Conservation (phyloP, 2,888 invertebrate genomes). For the Chalcis sispes region DNA sequence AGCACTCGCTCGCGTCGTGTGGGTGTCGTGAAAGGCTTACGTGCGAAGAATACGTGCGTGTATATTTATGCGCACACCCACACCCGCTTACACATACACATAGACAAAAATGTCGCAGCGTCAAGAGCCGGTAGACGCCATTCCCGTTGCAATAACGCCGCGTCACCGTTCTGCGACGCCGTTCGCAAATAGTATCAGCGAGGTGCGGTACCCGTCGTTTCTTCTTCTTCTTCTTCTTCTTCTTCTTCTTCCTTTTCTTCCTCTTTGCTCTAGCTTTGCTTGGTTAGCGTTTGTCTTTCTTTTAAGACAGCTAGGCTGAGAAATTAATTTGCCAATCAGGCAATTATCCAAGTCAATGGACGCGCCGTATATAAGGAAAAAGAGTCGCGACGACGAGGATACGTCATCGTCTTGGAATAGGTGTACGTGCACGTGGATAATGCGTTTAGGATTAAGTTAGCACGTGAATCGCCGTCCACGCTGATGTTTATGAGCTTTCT, state of each 20-base stretch:
- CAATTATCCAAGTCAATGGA: conserved; percentile 34
- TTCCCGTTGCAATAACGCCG: conserved; percentile 32
- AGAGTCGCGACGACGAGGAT: background rate
- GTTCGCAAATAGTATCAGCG: conserved; percentile 33
- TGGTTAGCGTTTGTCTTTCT: too few relatives aligned
- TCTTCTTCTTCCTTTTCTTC: too few relatives aligned
- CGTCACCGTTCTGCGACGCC: conserved; percentile 6
- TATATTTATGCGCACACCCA: too few relatives aligned
- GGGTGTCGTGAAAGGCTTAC: background rate
- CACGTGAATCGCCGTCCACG: background rate
- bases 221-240: too few relatives aligned
- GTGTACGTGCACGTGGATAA: background rate
- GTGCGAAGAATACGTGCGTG: too few relatives aligned
- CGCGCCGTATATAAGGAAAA: background rate
- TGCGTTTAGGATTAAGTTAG: background rate
- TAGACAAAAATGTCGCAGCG: background rate
- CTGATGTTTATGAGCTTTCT: conserved; percentile 1
- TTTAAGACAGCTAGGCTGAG: too few relatives aligned
- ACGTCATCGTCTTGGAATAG: too few relatives aligned
- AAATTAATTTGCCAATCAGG: conserved; percentile 34
- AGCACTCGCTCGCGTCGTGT: background rate
- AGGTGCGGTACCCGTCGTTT: too few relatives aligned
- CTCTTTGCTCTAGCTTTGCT: too few relatives aligned
- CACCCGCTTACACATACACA: background rate
- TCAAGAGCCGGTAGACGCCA: conserved; percentile 47